Conservation (phyloP, 2,113 vertebrate species). For the Ctenodactylus gundi region DNA sequence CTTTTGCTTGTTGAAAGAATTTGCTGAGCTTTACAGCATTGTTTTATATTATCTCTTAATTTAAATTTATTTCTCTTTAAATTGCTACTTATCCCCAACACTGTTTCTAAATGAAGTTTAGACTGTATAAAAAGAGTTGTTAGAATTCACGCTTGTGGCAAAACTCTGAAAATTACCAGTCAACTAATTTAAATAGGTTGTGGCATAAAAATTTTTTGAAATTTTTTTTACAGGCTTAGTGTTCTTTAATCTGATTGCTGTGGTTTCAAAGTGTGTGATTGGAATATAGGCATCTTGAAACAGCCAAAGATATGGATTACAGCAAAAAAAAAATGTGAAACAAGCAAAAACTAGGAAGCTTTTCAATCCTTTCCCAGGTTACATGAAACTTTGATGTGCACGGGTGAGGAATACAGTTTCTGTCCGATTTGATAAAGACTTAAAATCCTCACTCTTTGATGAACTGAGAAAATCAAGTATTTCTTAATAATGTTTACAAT, state of each 20-base stretch:
- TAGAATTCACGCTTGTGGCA: not conserved
- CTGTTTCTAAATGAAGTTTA: not conserved
- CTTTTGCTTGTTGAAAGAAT: not conserved
- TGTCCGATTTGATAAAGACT: not conserved
- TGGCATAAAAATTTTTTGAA: not conserved
- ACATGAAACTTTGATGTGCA: not conserved
- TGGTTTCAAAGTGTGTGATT: not conserved
- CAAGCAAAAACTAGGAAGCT: not conserved
- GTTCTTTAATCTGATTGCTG: not conserved
- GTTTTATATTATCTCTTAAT: not conserved
- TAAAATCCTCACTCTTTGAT: constrained; percentile 16
- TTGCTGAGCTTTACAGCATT: not conserved
- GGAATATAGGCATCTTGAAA: constrained; percentile 14
- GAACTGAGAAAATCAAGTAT: not conserved
- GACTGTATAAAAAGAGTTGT: not conserved
- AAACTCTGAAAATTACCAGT: not conserved
- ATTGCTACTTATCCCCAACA: not conserved
- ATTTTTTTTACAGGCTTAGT: not conserved
- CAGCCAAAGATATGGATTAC: not conserved
- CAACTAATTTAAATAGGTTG: not conserved
- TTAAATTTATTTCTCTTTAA: not conserved
- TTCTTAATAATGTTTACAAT: constrained; percentile 11
- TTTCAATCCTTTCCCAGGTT: not conserved
- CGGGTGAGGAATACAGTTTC: not conserved
- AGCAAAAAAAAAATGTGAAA: not conserved